Evolutionary conservation across 2,888 invertebrate species (phyloP).

Genomic region (Apantesis nais): DNA sequence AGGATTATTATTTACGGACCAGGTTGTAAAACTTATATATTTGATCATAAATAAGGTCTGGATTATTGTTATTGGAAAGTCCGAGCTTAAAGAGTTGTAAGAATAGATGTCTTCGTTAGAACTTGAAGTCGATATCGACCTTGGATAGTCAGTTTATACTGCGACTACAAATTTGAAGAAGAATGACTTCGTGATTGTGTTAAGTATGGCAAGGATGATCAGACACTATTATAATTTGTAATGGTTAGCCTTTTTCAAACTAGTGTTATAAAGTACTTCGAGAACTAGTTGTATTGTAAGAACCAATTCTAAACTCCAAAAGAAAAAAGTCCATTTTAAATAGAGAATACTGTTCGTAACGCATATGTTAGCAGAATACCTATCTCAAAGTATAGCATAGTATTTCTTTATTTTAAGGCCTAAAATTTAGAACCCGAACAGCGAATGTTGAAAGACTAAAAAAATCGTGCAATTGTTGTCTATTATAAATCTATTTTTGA

Average conservation of each 20-base stretch:
- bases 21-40: slow-evolving; percentile 1
- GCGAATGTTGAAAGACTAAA: slow-evolving; percentile 64
- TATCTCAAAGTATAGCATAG: slow-evolving; percentile 6
- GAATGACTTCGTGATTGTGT: neutral
- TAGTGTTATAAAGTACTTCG: neutral
- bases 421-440: slow-evolving; percentile 52
- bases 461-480: slow-evolving; percentile 48
- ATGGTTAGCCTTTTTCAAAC: neutral
- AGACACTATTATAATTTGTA: neutral
- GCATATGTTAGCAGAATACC: neutral
- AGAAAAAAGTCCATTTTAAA: slow-evolving; percentile 14
- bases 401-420: slow-evolving; percentile 27
- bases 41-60: neutral
- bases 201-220: neutral
- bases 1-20: slow-evolving; percentile 2
- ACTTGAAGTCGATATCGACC: neutral
- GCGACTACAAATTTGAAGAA: neutral
- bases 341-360: neutral
- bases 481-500: slow-evolving; percentile 61
- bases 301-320: slow-evolving; percentile 3
- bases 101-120: neutral
- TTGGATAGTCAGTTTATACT: neutral
- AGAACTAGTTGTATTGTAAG: neutral
- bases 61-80: neutral
- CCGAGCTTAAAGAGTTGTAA: slow-evolving; percentile 1